Percentiles rank a stretch among this genome's conserved stretches.
These are phyloP conservation scores for Campoletis raptor DNA, from an alignment of 2,888 invertebrate genomes.

Conservation along the genomic window DNA sequence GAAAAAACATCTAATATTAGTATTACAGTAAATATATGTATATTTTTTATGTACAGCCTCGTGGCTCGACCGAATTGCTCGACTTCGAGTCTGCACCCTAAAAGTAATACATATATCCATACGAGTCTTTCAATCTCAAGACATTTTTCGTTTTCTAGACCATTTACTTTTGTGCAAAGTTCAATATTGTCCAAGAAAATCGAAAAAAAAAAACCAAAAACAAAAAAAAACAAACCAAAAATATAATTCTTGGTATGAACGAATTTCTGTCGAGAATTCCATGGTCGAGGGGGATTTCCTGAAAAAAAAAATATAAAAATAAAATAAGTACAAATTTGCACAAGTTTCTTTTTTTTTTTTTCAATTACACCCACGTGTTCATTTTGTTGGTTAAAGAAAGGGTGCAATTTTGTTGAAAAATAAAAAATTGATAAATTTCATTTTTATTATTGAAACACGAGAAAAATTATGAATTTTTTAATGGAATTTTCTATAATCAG, in stretches of 20 bases:
- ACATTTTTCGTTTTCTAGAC: neutral
- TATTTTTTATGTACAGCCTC: conserved; percentile 27
- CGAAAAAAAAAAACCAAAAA: neutral
- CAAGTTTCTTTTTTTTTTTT: no score
- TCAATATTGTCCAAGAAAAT: neutral
- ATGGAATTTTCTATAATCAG: neutral
- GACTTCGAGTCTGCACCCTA: conserved; percentile 39
- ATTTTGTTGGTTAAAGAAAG: no score
- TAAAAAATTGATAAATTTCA: no score
- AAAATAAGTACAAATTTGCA: neutral
- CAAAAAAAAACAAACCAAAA: neutral
- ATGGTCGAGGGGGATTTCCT: no score
- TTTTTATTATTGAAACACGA: no score
- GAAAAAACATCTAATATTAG: conserved; percentile 45
- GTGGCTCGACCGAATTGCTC: conserved; percentile 52
- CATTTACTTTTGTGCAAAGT: neutral
- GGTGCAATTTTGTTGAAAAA: no score
- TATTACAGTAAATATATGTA: conserved; percentile 40
- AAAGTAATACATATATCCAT: conserved; percentile 28
- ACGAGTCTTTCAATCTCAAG: neutral
- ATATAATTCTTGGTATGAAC: neutral
- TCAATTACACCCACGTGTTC: no score
- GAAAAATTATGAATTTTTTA: neutral
- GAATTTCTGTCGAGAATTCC: no score
- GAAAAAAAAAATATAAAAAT: neutral